Evolutionary conservation across 1,140 invertebrate species (phyloP).

Genomic region (Drosophila orosa): DNA sequence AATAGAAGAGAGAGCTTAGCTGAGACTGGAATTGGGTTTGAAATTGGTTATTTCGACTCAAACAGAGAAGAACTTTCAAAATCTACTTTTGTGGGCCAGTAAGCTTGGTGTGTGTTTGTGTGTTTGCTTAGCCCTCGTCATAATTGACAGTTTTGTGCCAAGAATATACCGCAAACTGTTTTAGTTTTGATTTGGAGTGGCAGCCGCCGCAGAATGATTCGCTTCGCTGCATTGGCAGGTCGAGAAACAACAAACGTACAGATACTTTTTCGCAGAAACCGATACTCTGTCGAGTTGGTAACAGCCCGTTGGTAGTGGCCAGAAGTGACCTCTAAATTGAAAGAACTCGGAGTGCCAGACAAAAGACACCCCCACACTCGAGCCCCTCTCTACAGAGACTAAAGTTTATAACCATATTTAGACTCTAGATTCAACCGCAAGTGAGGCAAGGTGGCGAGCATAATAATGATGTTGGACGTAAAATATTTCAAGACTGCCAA

Average conservation of each 20-base stretch:
- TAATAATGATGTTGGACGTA: constrained; percentile 37
- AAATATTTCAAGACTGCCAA: constrained; percentile 35
- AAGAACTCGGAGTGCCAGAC: constrained; percentile 55
- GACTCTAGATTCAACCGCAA: constrained; percentile 26
- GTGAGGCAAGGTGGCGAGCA: constrained; percentile 72
- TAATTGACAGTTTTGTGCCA: constrained; percentile 81
- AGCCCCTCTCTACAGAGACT: constrained; percentile 1
- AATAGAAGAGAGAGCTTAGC: constrained; percentile 1
- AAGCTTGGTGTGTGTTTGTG: constrained; percentile 22
- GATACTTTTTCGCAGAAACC: constrained; percentile 35
- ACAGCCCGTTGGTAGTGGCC: constrained; percentile 17
- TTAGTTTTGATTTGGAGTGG: constrained; percentile 66
- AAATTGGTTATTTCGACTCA: constrained; percentile 7
- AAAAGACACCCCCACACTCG: constrained; percentile 6
- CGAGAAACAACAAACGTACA: constrained; percentile 36
- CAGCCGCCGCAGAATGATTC: constrained; percentile 56
- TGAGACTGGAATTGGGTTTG: background rate
- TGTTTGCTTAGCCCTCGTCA: constrained; percentile 53
- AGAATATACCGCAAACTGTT: constrained; percentile 78
- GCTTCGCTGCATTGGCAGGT: constrained; percentile 69
- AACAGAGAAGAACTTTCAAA: constrained; percentile 41
- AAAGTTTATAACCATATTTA: constrained; percentile 15
- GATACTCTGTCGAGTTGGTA: constrained; percentile 32
- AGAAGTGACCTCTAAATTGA: constrained; percentile 70
- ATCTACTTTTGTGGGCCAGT: constrained; percentile 32